These are phyloP conservation scores for Tetranychus urticae DNA, from an alignment of 1,140 invertebrate genomes.

Conservation along the genomic window DNA sequence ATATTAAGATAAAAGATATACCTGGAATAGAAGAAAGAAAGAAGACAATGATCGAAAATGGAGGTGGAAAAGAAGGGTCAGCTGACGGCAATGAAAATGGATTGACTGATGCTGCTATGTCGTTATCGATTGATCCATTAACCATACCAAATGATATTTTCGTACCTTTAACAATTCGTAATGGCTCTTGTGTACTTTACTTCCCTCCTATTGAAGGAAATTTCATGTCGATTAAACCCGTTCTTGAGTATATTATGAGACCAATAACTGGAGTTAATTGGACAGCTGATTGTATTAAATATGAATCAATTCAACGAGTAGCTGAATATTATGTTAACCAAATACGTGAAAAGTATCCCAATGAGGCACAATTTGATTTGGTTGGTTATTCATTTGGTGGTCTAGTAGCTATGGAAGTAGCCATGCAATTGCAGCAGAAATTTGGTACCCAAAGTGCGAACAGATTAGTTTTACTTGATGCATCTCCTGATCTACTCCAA, in stretches of 20 bases:
- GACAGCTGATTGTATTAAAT: conserved; percentile 31
- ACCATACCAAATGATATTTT: neutral
- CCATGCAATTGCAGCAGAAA: conserved; percentile 40
- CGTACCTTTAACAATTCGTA: conserved; percentile 37
- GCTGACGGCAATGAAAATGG: neutral
- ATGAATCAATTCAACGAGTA: conserved; percentile 31
- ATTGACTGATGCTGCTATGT: neutral
- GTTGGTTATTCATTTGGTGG: conserved; percentile 85
- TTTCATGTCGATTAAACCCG: conserved; percentile 28
- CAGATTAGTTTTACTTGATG: conserved; percentile 44
- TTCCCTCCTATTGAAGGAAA: conserved; percentile 9
- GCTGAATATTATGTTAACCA: neutral
- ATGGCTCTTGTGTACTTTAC: conserved; percentile 14
- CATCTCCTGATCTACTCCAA: conserved; percentile 36
- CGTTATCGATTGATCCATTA: neutral
- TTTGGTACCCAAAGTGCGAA: conserved; percentile 26
- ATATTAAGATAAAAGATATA: conserved; percentile 5
- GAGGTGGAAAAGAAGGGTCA: neutral
- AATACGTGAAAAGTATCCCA: neutral
- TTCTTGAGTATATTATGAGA: conserved; percentile 30
- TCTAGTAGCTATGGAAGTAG: conserved; percentile 77
- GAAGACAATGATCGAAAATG: conserved; percentile 4
- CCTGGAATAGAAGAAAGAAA: conserved; percentile 2
- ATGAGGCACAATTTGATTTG: conserved; percentile 36
- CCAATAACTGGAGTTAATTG: conserved; percentile 2